A percentile compares a stretch with the other conserved stretches of the same genome.
Conservation (phyloP, 1,140 invertebrate genomes). For the Acromyrmex echinatior region DNA sequence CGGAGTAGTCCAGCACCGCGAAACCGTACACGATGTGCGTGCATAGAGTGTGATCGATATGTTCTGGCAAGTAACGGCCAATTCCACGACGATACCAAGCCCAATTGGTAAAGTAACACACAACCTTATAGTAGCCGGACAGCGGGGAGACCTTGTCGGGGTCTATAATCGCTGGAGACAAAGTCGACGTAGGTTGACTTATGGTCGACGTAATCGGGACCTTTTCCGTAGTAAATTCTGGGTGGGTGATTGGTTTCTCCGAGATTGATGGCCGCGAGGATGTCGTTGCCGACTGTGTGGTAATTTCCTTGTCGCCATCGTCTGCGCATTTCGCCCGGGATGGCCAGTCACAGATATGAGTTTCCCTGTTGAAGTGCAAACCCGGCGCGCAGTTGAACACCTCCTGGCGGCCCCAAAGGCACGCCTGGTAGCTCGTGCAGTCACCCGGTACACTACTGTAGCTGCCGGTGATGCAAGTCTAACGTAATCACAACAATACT, state of each 20-base stretch:
- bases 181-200: conserved; percentile 66
- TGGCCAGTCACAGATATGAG: conserved; percentile 93
- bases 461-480: conserved; percentile 89
- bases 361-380: conserved; percentile 92
- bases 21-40: conserved; percentile 98
- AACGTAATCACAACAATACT: conserved; percentile 44
- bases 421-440: conserved; percentile 92
- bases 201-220: conserved; percentile 65
- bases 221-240: not conserved
- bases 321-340: conserved; percentile 89
- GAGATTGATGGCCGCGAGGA: not conserved
- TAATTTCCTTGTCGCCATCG: not conserved
- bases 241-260: conserved; percentile 19
- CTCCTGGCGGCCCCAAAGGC: conserved; percentile 92
- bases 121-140: conserved; percentile 87
- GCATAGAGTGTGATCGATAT: conserved; percentile 95
- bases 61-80: conserved; percentile 93
- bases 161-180: conserved; percentile 80
- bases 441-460: conserved; percentile 89
- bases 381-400: conserved; percentile 91
- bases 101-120: conserved; percentile 98
- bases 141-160: conserved; percentile 83
- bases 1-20: conserved; percentile 93
- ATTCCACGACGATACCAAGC: conserved; percentile 95
- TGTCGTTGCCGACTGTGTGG: not conserved